Evolutionary conservation across 2,888 invertebrate genomes (phyloP), one percentile per base, ranked within the genome.

Genomic region (Chaetogeoica ovagalla): DNA sequence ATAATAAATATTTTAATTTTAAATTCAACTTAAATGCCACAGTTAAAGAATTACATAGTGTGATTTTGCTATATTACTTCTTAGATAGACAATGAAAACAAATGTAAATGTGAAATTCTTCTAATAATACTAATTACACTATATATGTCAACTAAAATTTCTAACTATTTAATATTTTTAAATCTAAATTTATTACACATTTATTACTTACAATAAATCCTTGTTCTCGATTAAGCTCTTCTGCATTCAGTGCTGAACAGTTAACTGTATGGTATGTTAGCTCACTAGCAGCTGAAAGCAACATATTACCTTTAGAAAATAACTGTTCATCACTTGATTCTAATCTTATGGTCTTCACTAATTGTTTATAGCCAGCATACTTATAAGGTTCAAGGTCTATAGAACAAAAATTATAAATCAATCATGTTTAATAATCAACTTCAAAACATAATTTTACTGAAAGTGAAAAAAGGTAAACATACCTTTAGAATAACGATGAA

Each of bases 331-430:
- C 98, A 76, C 91, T 92, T 0, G 97, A 95, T 87, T 99, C 98
- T 86, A 97, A 87, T 83, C 93, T 91, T 83, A 99, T 97, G 4
- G 98, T 98, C 87, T 96, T 94, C 74, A 99, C 94, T 37, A 99
- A 89, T 88, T 97, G 97, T 0, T 97, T 96, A 88, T 99, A 99
- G 17, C 99, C 99, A 81, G 99, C 97, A 88, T 99, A 99, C 87
- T 99, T 99, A 88, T 98, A 99, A 0, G 97, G 97, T 77, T 94
- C 91, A 60, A 99, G 88, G 0, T 82, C 83, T 83, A 68, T 17
- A 30, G 70, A 48, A 48, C n/a, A 23, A 75, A 55, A 70, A 66
- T 55, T 13, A 73, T 52, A 52, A 62, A 63, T 30, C 1, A 30
- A 30, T 30, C 4, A 57, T 5, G 19, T 23, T 19, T 13, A 69